Evolutionary conservation across 2,113 vertebrate species (phyloP).

Genomic region (Aegithalos caudatus): DNA sequence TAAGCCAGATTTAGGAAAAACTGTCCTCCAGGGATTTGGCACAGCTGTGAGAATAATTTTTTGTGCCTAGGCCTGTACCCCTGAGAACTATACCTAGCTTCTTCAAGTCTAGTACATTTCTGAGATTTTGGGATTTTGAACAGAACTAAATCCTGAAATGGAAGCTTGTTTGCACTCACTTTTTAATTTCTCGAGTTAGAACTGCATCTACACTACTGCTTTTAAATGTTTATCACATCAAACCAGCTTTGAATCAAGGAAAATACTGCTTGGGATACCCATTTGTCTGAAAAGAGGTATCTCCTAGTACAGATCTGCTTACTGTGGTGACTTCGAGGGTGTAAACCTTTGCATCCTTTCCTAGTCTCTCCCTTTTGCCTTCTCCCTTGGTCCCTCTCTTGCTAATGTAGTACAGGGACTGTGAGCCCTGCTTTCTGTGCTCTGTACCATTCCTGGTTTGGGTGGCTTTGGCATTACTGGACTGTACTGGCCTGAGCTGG

Average conservation of each 20-base stretch:
- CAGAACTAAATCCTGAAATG: not conserved
- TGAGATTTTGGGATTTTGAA: not conserved
- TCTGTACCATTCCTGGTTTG: not conserved
- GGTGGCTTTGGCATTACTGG: not conserved
- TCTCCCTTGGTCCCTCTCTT: not conserved
- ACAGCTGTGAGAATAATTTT: not conserved
- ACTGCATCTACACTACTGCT: not conserved
- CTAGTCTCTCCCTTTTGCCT: not conserved
- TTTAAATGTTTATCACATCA: not conserved
- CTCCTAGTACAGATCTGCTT: not conserved
- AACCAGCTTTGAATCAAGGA: not conserved
- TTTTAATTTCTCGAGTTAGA: not conserved
- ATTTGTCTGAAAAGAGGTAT: fast-evolving
- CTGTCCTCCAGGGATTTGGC: not conserved
- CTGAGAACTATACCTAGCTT: not conserved
- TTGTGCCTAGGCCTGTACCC: not conserved
- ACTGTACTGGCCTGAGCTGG: not conserved
- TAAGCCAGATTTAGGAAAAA: not conserved
- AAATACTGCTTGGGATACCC: not conserved
- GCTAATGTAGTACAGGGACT: fast-evolving
- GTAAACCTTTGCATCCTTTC: not conserved
- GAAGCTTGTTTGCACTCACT: not conserved
- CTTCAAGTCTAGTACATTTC: not conserved
- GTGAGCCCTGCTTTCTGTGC: not conserved
- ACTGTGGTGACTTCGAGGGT: not conserved